These are phyloP conservation scores for Agelaius tricolor DNA, from an alignment of 2,113 vertebrate species.

Conservation along the genomic window DNA sequence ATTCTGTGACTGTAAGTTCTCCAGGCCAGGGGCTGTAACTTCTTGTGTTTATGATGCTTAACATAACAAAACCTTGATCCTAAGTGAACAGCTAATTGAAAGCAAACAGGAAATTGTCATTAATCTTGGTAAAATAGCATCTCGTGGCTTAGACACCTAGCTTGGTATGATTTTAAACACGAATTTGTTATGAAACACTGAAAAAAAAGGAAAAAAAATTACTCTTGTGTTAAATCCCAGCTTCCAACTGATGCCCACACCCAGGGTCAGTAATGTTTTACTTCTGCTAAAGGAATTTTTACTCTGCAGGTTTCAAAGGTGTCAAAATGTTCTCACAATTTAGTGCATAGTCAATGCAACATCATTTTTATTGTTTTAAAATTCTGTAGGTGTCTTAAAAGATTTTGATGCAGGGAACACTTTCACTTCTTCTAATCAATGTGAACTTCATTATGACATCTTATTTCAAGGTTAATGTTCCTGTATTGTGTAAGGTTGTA, in stretches of 20 bases:
- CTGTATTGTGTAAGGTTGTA: neutral
- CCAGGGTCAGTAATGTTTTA: neutral
- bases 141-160: neutral
- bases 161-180: neutral
- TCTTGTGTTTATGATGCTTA: neutral
- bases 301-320: neutral
- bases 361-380: neutral
- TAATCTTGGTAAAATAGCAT: neutral
- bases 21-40: neutral
- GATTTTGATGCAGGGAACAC: neutral
- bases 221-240: neutral
- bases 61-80: neutral
- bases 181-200: neutral
- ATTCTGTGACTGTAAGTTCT: neutral
- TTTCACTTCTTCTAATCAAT: neutral
- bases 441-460: neutral
- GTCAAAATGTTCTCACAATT: neutral
- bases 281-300: neutral
- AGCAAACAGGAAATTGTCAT: neutral
- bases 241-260: neutral
- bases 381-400: constrained; percentile 8
- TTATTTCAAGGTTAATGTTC: constrained; percentile 44
- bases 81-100: neutral
- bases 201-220: neutral
- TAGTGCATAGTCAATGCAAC: neutral